Evolutionary conservation across 2,113 vertebrate species (phyloP), one percentile per base, ranked within the genome.

Genomic region (Emydura subglobosa): DNA sequence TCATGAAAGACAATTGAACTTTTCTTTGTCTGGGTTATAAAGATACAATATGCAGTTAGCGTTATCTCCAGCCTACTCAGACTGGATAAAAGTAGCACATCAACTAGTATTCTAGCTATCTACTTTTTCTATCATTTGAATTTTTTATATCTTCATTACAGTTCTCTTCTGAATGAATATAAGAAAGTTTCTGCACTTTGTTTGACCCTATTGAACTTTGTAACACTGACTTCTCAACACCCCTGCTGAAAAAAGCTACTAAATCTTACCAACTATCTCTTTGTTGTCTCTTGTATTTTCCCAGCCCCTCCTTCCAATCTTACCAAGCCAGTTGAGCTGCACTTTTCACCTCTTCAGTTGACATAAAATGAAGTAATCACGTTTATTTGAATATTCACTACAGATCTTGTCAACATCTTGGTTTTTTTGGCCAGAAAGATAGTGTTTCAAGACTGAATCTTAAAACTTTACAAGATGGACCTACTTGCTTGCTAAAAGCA

Each of bases 341-440:
- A 98, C 98, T 99, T 98, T 98, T 98, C 98, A 98, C 98, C 98
- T 98, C 97, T 97, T 97, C 92, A 98, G 96, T 98, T 98, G 98
- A 98, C 98, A 98, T 81, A 95, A 98, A 98, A 98, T 99, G 98
- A 99, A 99, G 99, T 96, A 97, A 98, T 97, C 98, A 98, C 98
- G 98, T 98, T 98, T 98, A 99, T 99, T 99, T 98, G 98, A 98
- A 98, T 99, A 98, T 98, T 99, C 98, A 98, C 98, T 98, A 97
- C 99, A 98, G 98, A 98, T 98, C 98, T 99, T 99, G 99, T 99
- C 99, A 99, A 98, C 98, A 93, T 97, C 97, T 97, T 94, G 24
- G 93, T 98, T 98, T 98, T 98, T 96, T 96, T 98, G 97, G 97
- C 97, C 98, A 97, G 97, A 96, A 96, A 97, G 98, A 98, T 98